phyloP scores from a whole-genome alignment of 2,797 vertebrate species.

The Rhinogobio ventralis region DNA sequence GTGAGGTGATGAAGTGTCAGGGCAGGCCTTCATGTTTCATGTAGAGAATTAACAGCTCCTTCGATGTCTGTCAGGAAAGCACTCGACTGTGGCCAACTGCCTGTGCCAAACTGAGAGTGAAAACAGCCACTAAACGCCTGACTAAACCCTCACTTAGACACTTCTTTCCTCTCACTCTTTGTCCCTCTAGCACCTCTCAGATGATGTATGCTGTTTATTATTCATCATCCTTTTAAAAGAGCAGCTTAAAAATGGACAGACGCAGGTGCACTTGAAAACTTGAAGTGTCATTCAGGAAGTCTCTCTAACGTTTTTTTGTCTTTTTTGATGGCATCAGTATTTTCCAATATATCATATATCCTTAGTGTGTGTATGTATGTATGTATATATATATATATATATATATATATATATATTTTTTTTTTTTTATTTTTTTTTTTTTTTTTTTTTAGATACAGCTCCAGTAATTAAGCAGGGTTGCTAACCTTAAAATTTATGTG shows the following conservation, averaged over 20 bases:
- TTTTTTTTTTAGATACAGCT: not conserved
- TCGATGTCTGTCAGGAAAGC: slow-evolving; percentile 52
- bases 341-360: not conserved
- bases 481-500: not conserved
- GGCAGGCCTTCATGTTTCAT: slow-evolving; percentile 45
- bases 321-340: too few relatives aligned
- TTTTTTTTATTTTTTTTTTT: too few relatives aligned
- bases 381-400: not conserved
- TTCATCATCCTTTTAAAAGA: slow-evolving; percentile 42
- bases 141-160: slow-evolving; percentile 37
- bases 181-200: slow-evolving; percentile 7
- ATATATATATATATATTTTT: too few relatives aligned
- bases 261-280: slow-evolving; percentile 9
- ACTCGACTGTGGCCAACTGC: slow-evolving; percentile 51
- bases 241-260: slow-evolving; percentile 25
- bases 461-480: not conserved
- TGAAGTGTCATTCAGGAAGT: not conserved
- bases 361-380: not conserved
- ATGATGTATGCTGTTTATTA: slow-evolving; percentile 48
- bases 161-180: not conserved
- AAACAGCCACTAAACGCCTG: slow-evolving; percentile 61
- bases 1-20: slow-evolving; percentile 53
- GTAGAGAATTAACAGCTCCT: slow-evolving; percentile 46
- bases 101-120: slow-evolving; percentile 61
- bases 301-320: not conserved